These are phyloP conservation scores for Drosophila pseudotakahashii DNA, from an alignment of 2,888 invertebrate species.

Conservation along the genomic window DNA sequence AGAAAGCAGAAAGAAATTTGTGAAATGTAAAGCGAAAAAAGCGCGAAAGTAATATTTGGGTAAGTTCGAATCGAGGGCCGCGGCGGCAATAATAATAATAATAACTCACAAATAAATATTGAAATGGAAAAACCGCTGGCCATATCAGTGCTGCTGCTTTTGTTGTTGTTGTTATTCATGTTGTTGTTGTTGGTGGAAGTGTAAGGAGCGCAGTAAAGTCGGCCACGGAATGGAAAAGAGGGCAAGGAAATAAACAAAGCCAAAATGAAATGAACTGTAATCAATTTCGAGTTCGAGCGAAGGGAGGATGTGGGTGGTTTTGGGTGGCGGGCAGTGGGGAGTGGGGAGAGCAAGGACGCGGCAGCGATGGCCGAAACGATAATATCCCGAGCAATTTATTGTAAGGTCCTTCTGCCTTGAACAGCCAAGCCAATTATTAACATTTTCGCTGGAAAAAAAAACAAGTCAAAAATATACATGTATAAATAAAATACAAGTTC, in stretches of 20 bases:
- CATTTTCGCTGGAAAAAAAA: conserved; percentile 50
- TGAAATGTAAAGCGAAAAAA: conserved; percentile 1
- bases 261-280: conserved; percentile 76
- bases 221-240: conserved; percentile 16
- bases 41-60: conserved; percentile 48
- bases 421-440: conserved; percentile 70
- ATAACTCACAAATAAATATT: conserved; percentile 52
- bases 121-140: conserved; percentile 45
- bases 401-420: conserved; percentile 46
- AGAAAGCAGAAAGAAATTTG: conserved; percentile 6
- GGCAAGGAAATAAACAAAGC: conserved; percentile 50
- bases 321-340: background rate
- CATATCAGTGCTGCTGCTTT: conserved; percentile 35
- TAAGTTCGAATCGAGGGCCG: conserved; percentile 21
- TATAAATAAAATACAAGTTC: conserved; percentile 29
- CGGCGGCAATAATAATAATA: conserved; percentile 51
- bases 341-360: conserved; percentile 2
- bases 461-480: conserved; percentile 17
- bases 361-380: conserved; percentile 33
- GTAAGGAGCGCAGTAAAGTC: background rate
- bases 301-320: conserved; percentile 2
- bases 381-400: conserved; percentile 73
- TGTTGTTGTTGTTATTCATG: no score
- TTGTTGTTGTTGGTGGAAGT: background rate
- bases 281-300: conserved; percentile 60